Base-by-base conservation (phyloP, 2,888 invertebrate genomes). In the Pecten maximus region DNA sequence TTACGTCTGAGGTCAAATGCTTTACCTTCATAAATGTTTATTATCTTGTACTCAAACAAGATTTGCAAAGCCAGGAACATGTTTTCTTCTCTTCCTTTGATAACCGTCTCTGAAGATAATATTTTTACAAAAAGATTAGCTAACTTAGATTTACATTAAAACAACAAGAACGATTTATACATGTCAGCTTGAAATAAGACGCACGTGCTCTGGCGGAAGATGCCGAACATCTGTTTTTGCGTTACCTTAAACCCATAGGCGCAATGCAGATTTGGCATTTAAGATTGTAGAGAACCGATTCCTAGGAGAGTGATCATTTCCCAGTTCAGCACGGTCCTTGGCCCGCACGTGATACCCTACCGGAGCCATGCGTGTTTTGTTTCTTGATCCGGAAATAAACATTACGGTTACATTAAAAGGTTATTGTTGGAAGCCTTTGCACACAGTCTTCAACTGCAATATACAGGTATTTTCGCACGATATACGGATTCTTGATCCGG, bases 331-430 rank as follows among this genome's bases (percentile, higher is more conserved):
- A 35, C 16, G 35, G 74, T 74, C 74, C 74, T 74, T 74, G 74
- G 74, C 74, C 74, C 15, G 35, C 74, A 28, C 35, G 35, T 35
- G 35, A 74, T 28, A 74, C 10, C 74, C 74, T 74, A 74, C 74
- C 74, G 35, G 74, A 74, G 74, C 74, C 74, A 35, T 74, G 28
- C 23, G 15, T 74, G 74, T 74, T 74, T 74, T 28, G 74, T 28
- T 74, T 74, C 74, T 74, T 74, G 74, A 74, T 74, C 74, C 74
- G 74, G 35, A 74, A 74, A 74, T 74, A 74, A 74, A 35, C 74
- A 74, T 74, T 35, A 28, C 6, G 35, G 35, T 35, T 74, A 0
- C 0, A 28, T 0, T 2, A 16, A 74, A 3, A 74, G 28, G 35
- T 28, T 35, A 74, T 35, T 23, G 23, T 74, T 35, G 74, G 74